A percentile compares a stretch with the other conserved stretches of the same genome.
These are phyloP conservation scores for Mohoua ochrocephala DNA, from an alignment of 2,113 vertebrate genomes.

Conservation along the genomic window DNA sequence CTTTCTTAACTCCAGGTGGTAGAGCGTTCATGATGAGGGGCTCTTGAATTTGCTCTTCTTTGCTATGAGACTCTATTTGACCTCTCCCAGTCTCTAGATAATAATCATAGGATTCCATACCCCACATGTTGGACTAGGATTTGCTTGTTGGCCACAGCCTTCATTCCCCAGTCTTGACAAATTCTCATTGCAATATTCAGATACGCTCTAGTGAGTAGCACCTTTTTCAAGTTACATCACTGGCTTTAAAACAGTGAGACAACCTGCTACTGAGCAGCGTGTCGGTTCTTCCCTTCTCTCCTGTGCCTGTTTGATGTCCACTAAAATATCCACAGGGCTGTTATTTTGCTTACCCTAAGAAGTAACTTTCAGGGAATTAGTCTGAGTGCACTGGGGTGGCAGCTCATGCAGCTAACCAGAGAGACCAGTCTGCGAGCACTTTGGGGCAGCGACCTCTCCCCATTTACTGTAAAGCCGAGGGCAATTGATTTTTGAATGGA, in stretches of 20 bases:
- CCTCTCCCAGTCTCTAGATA: background rate
- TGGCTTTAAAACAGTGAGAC: background rate
- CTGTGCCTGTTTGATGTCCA: background rate
- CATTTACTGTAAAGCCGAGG: background rate
- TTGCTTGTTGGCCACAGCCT: background rate
- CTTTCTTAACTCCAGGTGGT: background rate
- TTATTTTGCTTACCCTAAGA: background rate
- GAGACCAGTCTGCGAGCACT: background rate
- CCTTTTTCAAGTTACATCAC: background rate
- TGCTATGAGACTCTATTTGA: background rate
- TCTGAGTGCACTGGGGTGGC: background rate
- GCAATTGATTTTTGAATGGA: background rate
- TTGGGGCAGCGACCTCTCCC: constrained; percentile 1
- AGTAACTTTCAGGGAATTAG: background rate
- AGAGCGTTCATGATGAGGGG: background rate
- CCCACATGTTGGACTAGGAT: background rate
- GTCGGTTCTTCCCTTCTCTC: background rate
- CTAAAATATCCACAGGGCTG: background rate
- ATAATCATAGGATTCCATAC: background rate
- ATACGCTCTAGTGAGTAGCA: fast-evolving
- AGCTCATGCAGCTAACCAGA: background rate
- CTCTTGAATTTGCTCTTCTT: background rate
- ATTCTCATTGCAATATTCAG: background rate
- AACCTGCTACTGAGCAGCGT: fast-evolving
- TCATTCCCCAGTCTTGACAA: background rate